Base-by-base conservation (phyloP, 1,140 invertebrate genomes). In the Chrysopa pallens region DNA sequence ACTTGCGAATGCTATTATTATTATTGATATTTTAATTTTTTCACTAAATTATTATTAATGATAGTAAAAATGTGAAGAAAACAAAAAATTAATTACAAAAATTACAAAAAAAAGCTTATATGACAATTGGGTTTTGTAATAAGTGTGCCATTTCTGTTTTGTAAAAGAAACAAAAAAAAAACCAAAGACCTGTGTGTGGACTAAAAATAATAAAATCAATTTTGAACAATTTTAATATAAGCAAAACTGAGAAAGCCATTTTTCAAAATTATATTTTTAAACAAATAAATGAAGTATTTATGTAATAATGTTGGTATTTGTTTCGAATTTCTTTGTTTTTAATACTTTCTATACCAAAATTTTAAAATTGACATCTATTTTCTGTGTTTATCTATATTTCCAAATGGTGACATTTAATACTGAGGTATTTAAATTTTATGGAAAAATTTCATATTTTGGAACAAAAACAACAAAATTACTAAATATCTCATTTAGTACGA, bases 1-100 rank as follows among this genome's bases (percentile, higher is more conserved):
- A 53, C 52, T 55, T 53, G 54, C 55, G 55, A 58, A 59, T 59
- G 47, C 53, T 60, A 57, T 58, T 57, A 59, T 53, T 9, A 42
- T 38, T 36, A 13, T 15, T 38, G 8, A 13, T 13, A 35, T 13
- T 36, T n/a, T 27, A 27, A 29, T 1, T 12, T 41, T 27, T 27
- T 41, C 27, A 41, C 27, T 41, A 14, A 27, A 41, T n/a, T 27
- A 12, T 41, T 28, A 38, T 41, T 36, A 37, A 41, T 39, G 37
- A 33, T 33, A 44, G 29, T 29, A 44, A 38, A 48, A 38, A 42
- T 41, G 37, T 23, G 17, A 33, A 33, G 31, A 33, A 33, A 33
- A 11, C 31, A 33, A 33, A 11, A 11, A 12, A 33, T 4, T 33
- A 33, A 33, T 4, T 9, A 9, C n/a, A 11, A 11, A 11, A 11